Percentiles rank a stretch among this genome's conserved stretches.
Conservation (phyloP, 2,113 vertebrate species). For the Anhinga anhinga region DNA sequence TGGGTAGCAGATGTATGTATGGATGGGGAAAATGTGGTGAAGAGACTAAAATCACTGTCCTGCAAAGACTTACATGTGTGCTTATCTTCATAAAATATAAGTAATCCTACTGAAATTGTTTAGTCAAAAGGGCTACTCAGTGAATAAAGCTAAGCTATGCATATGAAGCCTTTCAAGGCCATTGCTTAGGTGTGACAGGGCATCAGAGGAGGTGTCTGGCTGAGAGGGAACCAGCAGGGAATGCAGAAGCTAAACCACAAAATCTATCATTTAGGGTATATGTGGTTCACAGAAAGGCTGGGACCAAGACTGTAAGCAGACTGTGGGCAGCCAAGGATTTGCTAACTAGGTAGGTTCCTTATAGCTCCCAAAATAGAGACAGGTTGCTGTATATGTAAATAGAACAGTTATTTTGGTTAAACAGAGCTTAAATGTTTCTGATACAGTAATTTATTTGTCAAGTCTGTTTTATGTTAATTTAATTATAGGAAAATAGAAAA, state of each 20-base stretch:
- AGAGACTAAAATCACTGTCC: not conserved
- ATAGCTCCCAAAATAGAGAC: not conserved
- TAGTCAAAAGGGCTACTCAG: not conserved
- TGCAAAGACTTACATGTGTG: not conserved
- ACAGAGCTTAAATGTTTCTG: slow-evolving; percentile 77
- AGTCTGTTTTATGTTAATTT: slow-evolving; percentile 80
- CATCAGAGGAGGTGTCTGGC: not conserved
- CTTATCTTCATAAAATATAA: not conserved
- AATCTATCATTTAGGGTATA: not conserved
- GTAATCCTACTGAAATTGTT: not conserved
- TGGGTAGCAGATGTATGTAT: not conserved
- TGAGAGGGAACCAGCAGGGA: not conserved
- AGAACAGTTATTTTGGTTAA: slow-evolving; percentile 73
- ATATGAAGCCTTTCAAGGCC: not conserved
- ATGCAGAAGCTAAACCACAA: not conserved
- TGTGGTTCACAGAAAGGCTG: not conserved
- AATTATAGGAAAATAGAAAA: slow-evolving; percentile 83
- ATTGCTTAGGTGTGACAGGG: not conserved
- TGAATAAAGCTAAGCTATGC: not conserved
- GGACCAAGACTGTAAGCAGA: not conserved
- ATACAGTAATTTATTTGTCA: slow-evolving; percentile 79
- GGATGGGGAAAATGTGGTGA: not conserved
- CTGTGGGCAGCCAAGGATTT: not conserved
- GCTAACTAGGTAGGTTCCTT: not conserved
- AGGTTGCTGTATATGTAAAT: slow-evolving; percentile 52